Evolutionary conservation across 2,888 invertebrate species (phyloP).

Genomic region (Drosophila meridionalis): DNA sequence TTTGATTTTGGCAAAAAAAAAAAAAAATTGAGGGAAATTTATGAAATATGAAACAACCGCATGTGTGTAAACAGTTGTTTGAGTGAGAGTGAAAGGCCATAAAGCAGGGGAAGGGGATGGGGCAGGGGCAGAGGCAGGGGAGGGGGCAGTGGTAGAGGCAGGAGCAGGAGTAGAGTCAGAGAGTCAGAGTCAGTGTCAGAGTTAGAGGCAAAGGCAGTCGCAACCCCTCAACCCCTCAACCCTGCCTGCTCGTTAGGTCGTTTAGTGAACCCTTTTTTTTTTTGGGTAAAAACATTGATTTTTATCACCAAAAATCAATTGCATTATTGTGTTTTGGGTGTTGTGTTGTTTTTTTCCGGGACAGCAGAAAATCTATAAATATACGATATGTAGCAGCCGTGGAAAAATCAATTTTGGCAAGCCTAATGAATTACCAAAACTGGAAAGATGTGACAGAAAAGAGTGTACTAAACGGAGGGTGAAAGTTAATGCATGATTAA

Average conservation of each 20-base stretch:
- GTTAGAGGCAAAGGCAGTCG: not conserved
- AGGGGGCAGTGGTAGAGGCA: not conserved
- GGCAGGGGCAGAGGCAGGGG: not conserved
- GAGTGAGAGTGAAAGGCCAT: conserved; percentile 39
- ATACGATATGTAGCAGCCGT: conserved; percentile 51
- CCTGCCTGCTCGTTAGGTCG: conserved; percentile 18
- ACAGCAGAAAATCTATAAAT: conserved; percentile 34
- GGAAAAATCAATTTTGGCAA: conserved; percentile 71
- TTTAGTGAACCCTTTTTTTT: conserved; percentile 65
- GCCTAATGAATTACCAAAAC: conserved; percentile 52
- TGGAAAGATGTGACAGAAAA: conserved; percentile 25
- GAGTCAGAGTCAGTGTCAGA: not conserved
- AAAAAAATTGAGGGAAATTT: conserved; percentile 38
- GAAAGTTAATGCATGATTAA: not conserved
- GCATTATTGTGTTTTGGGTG: conserved; percentile 71
- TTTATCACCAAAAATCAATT: conserved; percentile 81
- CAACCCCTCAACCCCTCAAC: conserved; percentile 8
- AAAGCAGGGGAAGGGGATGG: conserved; percentile 1
- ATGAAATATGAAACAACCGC: conserved; percentile 80
- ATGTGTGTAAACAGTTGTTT: conserved; percentile 75
- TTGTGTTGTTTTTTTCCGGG: not conserved
- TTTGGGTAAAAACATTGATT: conserved; percentile 71
- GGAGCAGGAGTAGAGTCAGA: not conserved
- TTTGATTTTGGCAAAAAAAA: conserved; percentile 64
- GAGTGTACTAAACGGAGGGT: no score